phyloP scores from a whole-genome alignment of 2,113 vertebrate genomes.

The Pao palembangensis region DNA sequence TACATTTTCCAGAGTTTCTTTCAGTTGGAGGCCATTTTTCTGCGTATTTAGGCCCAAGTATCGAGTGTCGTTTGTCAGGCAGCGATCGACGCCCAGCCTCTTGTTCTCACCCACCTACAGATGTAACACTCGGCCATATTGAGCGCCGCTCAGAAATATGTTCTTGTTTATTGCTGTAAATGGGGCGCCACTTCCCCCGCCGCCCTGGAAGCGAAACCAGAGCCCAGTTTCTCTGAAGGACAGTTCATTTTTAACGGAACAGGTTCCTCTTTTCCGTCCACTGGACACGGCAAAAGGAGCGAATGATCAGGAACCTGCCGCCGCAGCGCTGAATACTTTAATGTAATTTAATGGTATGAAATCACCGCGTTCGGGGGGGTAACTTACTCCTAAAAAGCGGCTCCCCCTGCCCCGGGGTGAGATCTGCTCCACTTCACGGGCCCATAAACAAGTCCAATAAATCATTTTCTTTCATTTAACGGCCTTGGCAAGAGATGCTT shows the following conservation, averaged over 20 bases:
- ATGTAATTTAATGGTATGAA: not conserved
- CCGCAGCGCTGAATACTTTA: not conserved
- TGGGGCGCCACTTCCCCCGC: too few relatives aligned
- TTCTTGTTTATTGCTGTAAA: conserved; percentile 12
- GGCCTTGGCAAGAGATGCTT: conserved; percentile 28
- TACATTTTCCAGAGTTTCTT: too few relatives aligned
- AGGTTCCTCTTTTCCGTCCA: too few relatives aligned
- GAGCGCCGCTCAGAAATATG: conserved; percentile 14
- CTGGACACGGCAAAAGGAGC: too few relatives aligned
- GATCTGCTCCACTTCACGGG: conserved; percentile 7
- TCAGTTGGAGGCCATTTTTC: too few relatives aligned
- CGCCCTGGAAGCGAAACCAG: not conserved
- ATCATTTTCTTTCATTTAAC: conserved; percentile 20
- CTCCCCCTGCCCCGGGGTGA: not conserved
- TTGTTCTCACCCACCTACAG: too few relatives aligned
- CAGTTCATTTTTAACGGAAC: not conserved
- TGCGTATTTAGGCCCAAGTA: too few relatives aligned
- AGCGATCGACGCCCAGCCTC: not conserved
- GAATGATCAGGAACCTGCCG: too few relatives aligned
- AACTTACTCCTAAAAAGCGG: not conserved
- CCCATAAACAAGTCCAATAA: conserved; percentile 7
- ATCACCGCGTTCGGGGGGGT: not conserved
- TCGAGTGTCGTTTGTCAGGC: too few relatives aligned
- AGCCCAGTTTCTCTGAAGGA: not conserved
- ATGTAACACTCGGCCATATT: conserved; percentile 12